phyloP scores from a whole-genome alignment of 2,888 invertebrate genomes.

The Sarcophaga caerulescens region DNA sequence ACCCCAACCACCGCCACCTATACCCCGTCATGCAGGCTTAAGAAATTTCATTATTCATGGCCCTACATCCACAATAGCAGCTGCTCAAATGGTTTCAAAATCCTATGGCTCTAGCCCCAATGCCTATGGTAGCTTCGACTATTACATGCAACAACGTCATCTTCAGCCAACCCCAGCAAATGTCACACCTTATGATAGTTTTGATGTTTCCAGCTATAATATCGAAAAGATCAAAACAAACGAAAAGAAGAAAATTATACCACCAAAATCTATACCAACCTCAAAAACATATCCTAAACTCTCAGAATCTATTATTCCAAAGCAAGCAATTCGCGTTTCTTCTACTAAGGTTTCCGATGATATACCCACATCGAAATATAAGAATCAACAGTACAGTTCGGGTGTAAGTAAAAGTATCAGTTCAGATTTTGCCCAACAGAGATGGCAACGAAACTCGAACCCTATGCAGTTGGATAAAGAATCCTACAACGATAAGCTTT shows the following conservation, averaged over 20 bases:
- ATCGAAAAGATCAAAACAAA: conserved; percentile 73
- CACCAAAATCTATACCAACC: conserved; percentile 74
- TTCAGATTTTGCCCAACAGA: conserved; percentile 80
- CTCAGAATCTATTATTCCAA: conserved; percentile 68
- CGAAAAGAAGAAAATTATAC: conserved; percentile 61
- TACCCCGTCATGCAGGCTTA: conserved; percentile 77
- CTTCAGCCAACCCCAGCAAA: conserved; percentile 69
- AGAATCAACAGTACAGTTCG: conserved; percentile 79
- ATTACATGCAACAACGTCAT: conserved; percentile 81
- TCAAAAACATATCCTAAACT: conserved; percentile 79
- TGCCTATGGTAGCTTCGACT: conserved; percentile 83
- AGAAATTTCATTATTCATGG: conserved; percentile 78
- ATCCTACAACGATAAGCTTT: conserved; percentile 72
- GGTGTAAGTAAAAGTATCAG: conserved; percentile 80
- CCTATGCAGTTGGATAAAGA: conserved; percentile 69
- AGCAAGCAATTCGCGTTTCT: conserved; percentile 10
- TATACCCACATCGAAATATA: conserved; percentile 79
- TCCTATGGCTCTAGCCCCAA: conserved; percentile 86
- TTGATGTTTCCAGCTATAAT: conserved; percentile 81
- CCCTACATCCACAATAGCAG: conserved; percentile 77
- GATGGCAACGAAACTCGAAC: conserved; percentile 77
- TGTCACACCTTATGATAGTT: conserved; percentile 77
- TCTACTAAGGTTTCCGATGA: conserved; percentile 73
- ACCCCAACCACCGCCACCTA: conserved; percentile 55
- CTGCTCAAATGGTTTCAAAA: conserved; percentile 82